Evolutionary conservation across 2,888 invertebrate species (phyloP), one percentile per base, ranked within the genome.

Genomic region (Rhamnusium bicolor): DNA sequence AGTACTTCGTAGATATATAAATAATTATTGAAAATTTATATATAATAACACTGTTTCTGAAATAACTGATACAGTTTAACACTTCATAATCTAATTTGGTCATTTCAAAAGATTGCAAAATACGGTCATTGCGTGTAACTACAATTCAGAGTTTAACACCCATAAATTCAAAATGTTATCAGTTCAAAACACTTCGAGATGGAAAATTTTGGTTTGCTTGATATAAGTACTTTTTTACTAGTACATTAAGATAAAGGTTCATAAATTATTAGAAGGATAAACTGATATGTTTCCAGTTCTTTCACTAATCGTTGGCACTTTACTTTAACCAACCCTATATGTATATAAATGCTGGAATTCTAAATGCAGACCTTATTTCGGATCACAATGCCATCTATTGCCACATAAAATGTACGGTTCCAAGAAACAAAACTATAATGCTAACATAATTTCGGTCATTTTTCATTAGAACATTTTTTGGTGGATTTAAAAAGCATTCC

Each of bases 1-100:
- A 75, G 73, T 71, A 67, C 71, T 61, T 66, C 63, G 40, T 46
- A 67, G 71, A 73, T 69, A 76, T 62, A 73, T 72, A 68, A 65
- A 69, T 61, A 66, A 73, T 71, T 73, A 70, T 62, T 54, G 49
- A 70, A 62, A 63, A 70, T 70, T 70, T 70, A 70, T 70, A 32
- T 18, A 27, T 54, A 53, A 49, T 51, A 51, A 63, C 18, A 27
- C 2, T 16, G 27, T 63, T 24, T 16, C 49, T 29, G 63, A 51
- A 63, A 51, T 62, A 62, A 10, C 16, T 62, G 63, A 49, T 14
- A 16, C 27, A 14, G 14, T 51, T 63, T 63, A 24, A 49, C 63
- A 63, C 49, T 47, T 14, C 16, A 51, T 63, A 47, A 63, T 63
- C 63, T 63, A 12, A 24, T 63, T 27, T 8, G 14, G 47, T 7